Evolutionary conservation across 2,113 vertebrate genomes (phyloP).

Genomic region (Coryphaenoides rupestris): DNA sequence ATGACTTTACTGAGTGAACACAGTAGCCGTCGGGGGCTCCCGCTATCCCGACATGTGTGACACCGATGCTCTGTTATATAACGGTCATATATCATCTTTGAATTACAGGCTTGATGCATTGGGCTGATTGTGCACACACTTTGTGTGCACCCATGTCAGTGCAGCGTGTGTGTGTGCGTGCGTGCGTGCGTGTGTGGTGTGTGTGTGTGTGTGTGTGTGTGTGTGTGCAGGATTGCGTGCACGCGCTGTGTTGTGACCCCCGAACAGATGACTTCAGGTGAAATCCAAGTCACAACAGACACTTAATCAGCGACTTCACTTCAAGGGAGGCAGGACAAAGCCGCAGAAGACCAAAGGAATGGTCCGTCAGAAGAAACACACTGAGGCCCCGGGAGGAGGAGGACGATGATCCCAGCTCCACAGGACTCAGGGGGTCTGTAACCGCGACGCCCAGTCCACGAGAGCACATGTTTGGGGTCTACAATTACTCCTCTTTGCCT

Average conservation of each 20-base stretch:
- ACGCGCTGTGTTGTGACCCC: not conserved
- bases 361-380: too few species aligned
- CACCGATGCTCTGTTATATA: not conserved
- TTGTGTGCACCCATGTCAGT: too few species aligned
- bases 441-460: slow-evolving; percentile 39
- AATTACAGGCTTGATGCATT: too few species aligned
- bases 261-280: slow-evolving; percentile 29
- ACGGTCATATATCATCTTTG: not conserved
- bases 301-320: slow-evolving; percentile 26
- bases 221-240: not conserved
- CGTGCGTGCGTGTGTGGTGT: too few species aligned
- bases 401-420: slow-evolving; percentile 49
- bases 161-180: too few species aligned
- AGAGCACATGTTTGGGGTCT: slow-evolving; percentile 22
- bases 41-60: not conserved
- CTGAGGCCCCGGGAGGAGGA: slow-evolving; percentile 6
- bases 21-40: not conserved
- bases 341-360: too few species aligned
- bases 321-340: too few species aligned
- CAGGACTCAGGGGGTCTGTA: slow-evolving; percentile 22
- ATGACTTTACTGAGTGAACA: slow-evolving; percentile 22
- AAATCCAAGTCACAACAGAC: slow-evolving; percentile 22
- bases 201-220: not conserved
- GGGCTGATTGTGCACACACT: not conserved
- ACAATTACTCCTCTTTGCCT: slow-evolving; percentile 20